Evolutionary conservation across 2,113 vertebrate genomes (phyloP), one percentile per base, ranked within the genome.

Genomic region (Pongo abelii): DNA sequence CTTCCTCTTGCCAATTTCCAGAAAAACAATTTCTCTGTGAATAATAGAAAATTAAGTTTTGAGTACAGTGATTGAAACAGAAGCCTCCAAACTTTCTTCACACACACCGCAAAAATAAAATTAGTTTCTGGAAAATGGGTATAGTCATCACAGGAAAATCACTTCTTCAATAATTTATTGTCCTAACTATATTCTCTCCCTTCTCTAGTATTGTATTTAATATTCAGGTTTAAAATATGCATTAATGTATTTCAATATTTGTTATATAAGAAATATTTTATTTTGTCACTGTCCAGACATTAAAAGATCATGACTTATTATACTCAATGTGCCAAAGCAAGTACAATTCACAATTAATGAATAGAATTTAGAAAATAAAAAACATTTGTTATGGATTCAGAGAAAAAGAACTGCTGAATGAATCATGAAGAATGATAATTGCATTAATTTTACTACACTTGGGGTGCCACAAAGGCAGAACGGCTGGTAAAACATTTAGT

Each of bases 401-500:
- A 89, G 35, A 23, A 59, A 57, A 95, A 64, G 17, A 57, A 64
- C 32, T 61, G 52, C 50, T 64, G 12, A 80, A 10, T 23, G 70
- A 87, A 13, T 94, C 75, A 91, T 64, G 77, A 95, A 80, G 64
- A n/a, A 83, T 85, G 57, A 1, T 88, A 81, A 95, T 96, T 52
- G 86, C 25, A 85, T 90, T 95, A 94, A 83, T 75, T 93, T 88
- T 91, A 96, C 27, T 93, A 72, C 80, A 96, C 46, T 64, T 95
- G 69, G 75, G 69, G 94, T 84, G n/a, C 88, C 81, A 95, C n/a
- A 67, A 81, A 96, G 91, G 88, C 88, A 97, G 70, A 95, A 95
- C n/a, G 79, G 48, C 55, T 16, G 22, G 80, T 89, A 69, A 95
- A 96, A 97, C 38, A 89, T 95, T 95, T 95, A 94, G 77, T 93